A percentile compares a stretch with the other conserved stretches of the same genome.
Evolutionary conservation across 2,797 vertebrate species (phyloP).

Genomic region (Gallinago stenura): DNA sequence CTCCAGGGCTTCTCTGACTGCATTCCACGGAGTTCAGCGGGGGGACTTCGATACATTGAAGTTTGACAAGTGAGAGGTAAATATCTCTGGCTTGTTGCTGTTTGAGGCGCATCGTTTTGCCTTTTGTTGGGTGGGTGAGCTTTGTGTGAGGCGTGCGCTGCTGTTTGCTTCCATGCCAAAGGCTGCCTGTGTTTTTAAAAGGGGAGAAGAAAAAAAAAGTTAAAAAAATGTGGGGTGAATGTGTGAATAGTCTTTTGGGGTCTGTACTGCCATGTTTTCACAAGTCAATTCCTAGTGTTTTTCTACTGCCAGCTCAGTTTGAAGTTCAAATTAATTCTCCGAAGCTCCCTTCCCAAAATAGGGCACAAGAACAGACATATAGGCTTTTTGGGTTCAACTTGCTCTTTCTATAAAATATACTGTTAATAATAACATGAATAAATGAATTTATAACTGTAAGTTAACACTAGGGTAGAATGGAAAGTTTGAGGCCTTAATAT

Average conservation of each 20-base stretch:
- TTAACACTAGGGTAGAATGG: neutral
- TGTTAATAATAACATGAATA: neutral
- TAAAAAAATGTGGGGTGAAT: neutral
- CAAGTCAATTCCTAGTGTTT: neutral
- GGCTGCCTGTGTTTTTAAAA: neutral
- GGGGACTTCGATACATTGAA: accelerated
- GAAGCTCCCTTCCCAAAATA: neutral
- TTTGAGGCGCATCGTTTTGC: neutral
- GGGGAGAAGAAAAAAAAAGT: neutral
- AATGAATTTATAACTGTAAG: neutral
- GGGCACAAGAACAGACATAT: neutral
- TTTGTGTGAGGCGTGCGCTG: accelerated
- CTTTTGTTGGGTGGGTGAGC: neutral
- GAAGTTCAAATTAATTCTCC: neutral
- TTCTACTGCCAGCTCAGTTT: neutral
- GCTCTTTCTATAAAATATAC: neutral
- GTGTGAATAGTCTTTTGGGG: neutral
- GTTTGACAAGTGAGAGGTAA: neutral
- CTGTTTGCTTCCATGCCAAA: neutral
- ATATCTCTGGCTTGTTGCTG: neutral
- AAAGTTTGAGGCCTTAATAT: neutral
- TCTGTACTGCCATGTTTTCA: neutral
- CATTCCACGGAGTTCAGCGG: accelerated
- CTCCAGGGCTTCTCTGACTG: accelerated
- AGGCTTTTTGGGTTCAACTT: no score